Conservation (phyloP, 2,888 invertebrate species). For the Ditula angustiorana region DNA sequence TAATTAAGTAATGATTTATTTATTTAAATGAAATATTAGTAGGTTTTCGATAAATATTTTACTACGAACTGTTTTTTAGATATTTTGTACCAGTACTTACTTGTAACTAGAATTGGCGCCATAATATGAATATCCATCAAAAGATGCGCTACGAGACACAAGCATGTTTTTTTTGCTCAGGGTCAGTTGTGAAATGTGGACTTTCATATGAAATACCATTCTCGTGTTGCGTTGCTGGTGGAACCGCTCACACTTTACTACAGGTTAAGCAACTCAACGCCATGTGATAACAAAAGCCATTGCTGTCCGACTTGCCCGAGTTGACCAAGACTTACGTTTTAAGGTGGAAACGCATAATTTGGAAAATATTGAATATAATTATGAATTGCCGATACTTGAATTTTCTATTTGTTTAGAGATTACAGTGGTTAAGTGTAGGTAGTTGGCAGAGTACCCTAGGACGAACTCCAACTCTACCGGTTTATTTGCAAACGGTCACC, state of each 20-base stretch:
- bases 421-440: too few species aligned
- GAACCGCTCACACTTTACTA: neutral
- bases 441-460: neutral
- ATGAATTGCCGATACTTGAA: too few species aligned
- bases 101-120: neutral
- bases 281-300: neutral
- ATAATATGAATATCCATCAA: neutral
- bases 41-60: too few species aligned
- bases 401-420: too few species aligned
- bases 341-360: too few species aligned
- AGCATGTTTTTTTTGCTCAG: neutral
- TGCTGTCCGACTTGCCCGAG: too few species aligned
- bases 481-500: neutral
- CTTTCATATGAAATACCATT: neutral
- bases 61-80: too few species aligned
- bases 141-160: neutral
- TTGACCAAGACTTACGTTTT: too few species aligned
- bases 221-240: neutral
- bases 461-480: neutral
- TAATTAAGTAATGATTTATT: too few species aligned
- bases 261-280: neutral
- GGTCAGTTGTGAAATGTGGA: neutral
- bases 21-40: too few species aligned
- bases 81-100: too few species aligned
- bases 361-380: too few species aligned